Evolutionary conservation across 2,888 invertebrate genomes (phyloP).

Genomic region (Nowickia ferox): DNA sequence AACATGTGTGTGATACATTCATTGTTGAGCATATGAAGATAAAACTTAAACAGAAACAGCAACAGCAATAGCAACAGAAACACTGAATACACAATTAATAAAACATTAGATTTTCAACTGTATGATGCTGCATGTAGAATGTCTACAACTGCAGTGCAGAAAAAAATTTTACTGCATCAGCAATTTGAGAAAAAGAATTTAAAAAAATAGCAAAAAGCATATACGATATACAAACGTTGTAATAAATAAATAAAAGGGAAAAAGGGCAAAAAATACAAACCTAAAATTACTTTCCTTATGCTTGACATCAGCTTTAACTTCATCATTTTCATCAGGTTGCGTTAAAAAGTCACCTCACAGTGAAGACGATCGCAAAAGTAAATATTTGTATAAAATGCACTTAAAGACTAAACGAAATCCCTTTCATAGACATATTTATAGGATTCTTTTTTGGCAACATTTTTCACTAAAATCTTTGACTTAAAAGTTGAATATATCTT

Average conservation of each 20-base stretch:
- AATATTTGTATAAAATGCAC: too few relatives aligned
- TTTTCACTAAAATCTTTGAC: too few relatives aligned
- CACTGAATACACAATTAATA: constrained; percentile 58
- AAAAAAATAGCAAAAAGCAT: neutral
- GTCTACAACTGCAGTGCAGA: constrained; percentile 66
- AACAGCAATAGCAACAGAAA: constrained; percentile 11
- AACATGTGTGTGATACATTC: neutral
- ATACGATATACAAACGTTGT: constrained; percentile 19
- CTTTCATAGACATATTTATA: too few relatives aligned
- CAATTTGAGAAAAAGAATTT: constrained; percentile 24
- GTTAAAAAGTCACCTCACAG: neutral
- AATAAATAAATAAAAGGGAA: constrained; percentile 9
- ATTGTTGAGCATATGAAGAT: neutral
- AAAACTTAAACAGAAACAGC: constrained; percentile 11
- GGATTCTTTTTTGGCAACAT: too few relatives aligned
- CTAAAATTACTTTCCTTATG: constrained; percentile 29
- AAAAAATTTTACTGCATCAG: constrained; percentile 52
- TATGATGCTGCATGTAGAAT: constrained; percentile 5
- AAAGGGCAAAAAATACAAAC: neutral
- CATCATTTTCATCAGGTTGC: neutral
- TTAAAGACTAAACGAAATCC: too few relatives aligned
- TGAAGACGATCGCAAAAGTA: too few relatives aligned
- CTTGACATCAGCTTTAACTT: neutral
- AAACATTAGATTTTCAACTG: constrained; percentile 54
- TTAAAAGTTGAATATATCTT: too few relatives aligned